phyloP scores from a whole-genome alignment of 1,140 invertebrate species.

The Trichomalopsis sarcophagae region DNA sequence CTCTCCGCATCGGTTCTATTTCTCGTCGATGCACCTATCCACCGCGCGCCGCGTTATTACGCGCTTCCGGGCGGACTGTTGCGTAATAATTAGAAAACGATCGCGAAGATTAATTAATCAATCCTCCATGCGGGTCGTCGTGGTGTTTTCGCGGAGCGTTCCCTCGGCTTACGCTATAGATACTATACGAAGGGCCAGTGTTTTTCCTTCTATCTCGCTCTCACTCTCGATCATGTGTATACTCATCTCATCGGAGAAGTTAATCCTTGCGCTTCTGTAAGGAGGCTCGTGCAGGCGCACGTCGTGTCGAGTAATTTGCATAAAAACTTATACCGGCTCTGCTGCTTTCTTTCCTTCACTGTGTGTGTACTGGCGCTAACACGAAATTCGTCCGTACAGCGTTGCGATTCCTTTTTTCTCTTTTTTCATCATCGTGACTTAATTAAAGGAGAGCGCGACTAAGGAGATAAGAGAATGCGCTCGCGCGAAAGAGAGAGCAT shows the following conservation, averaged over 20 bases:
- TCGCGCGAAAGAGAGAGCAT: no score
- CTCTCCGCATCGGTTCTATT: not conserved
- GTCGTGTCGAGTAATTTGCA: slow-evolving; percentile 16
- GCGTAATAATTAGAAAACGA: slow-evolving; percentile 48
- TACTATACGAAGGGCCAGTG: not conserved
- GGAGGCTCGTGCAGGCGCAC: not conserved
- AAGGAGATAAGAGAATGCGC: not conserved
- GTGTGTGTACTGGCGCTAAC: not conserved
- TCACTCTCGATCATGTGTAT: not conserved
- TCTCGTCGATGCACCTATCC: not conserved
- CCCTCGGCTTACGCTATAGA: slow-evolving; percentile 39
- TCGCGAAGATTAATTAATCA: slow-evolving; percentile 51
- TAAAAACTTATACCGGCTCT: slow-evolving; percentile 21
- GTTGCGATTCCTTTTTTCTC: not conserved
- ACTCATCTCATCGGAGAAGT: slow-evolving; percentile 16
- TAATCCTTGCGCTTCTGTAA: slow-evolving; percentile 40
- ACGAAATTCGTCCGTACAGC: slow-evolving; percentile 27
- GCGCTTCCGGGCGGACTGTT: not conserved
- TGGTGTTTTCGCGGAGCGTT: slow-evolving; percentile 24
- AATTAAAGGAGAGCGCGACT: slow-evolving; percentile 28
- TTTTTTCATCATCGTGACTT: slow-evolving; percentile 25
- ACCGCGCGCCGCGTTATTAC: not conserved
- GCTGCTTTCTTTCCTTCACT: slow-evolving; percentile 28
- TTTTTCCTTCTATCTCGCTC: not conserved
- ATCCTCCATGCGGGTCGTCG: slow-evolving; percentile 31